Conservation (phyloP, 1,140 invertebrate species). For the Cyclina sinensis region DNA sequence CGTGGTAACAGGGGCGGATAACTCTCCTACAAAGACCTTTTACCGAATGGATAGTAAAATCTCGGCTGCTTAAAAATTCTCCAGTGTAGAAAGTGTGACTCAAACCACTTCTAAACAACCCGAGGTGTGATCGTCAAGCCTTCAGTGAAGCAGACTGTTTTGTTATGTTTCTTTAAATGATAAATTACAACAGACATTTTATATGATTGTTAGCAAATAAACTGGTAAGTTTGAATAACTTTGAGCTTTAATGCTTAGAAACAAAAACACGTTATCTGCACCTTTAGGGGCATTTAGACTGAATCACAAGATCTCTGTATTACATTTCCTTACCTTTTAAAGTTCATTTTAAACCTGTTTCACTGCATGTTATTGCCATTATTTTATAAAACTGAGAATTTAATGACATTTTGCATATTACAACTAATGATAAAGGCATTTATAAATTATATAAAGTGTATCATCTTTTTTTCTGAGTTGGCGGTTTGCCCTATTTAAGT, state of each 20-base stretch:
- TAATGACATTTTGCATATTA: no score
- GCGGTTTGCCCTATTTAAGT: no score
- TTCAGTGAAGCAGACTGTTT: not conserved
- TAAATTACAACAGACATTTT: conserved; percentile 20
- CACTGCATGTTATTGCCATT: not conserved
- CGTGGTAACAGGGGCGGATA: no score
- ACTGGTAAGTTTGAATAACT: conserved; percentile 41
- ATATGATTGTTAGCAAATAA: conserved; percentile 40
- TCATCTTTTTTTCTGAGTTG: no score
- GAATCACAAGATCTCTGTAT: not conserved
- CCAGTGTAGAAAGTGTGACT: no score
- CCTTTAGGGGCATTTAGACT: conserved; percentile 2
- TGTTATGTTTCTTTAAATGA: conserved; percentile 1
- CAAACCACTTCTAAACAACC: not conserved
- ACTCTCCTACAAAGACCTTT: no score
- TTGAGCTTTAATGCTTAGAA: conserved; percentile 21
- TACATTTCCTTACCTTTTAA: not conserved
- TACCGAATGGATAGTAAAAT: no score
- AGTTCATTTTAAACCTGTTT: not conserved
- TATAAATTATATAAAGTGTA: no score
- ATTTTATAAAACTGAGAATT: not conserved
- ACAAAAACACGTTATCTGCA: conserved; percentile 42
- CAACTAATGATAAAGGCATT: no score
- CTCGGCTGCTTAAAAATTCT: no score
- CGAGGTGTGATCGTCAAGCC: not conserved